Evolutionary conservation across 2,113 vertebrate species (phyloP).

Genomic region (Corynorhinus townsendii): DNA sequence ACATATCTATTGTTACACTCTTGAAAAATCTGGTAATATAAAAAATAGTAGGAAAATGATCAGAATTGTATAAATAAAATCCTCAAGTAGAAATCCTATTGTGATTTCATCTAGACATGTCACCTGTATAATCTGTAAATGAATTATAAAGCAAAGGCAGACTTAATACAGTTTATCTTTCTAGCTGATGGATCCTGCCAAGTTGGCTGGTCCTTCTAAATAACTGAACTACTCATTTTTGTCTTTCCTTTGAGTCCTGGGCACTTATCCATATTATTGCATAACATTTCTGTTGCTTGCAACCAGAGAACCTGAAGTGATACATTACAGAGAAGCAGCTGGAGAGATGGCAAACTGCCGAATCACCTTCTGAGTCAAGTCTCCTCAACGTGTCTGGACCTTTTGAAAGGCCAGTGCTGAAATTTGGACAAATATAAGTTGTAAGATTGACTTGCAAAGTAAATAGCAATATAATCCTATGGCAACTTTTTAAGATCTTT

Average conservation of each 20-base stretch:
- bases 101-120: background rate
- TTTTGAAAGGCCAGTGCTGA: background rate
- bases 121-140: background rate
- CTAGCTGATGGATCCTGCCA: fast-evolving
- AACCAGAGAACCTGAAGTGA: too few species aligned
- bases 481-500: background rate
- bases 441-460: background rate
- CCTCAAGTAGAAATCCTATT: background rate
- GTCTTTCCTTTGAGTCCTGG: background rate
- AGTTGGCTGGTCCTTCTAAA: background rate
- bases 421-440: background rate
- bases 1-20: background rate
- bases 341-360: background rate
- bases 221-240: background rate
- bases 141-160: background rate
- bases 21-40: background rate
- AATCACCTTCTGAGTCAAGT: background rate
- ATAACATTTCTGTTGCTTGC: background rate
- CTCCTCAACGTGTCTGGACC: fast-evolving
- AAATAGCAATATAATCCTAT: background rate
- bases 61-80: background rate
- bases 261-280: background rate
- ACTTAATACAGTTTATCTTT: fast-evolving
- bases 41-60: background rate
- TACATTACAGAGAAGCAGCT: fast-evolving